Base-by-base conservation (phyloP, 2,113 vertebrate genomes). In the Proteles cristata region DNA sequence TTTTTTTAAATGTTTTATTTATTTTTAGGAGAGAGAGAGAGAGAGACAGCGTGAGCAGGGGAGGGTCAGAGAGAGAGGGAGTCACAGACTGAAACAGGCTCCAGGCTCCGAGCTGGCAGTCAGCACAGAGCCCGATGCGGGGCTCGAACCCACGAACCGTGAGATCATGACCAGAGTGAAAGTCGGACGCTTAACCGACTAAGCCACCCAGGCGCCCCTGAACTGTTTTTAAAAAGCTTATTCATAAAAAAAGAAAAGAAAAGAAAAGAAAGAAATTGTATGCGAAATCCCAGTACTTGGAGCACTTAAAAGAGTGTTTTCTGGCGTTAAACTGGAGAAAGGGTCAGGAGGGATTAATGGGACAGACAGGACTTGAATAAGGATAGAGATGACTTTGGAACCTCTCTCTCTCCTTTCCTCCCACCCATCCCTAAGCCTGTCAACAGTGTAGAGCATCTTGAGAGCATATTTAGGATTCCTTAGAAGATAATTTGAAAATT, bases 401-500 rank as follows among this genome's bases (percentile, higher is more conserved):
- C 21, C 50, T 92, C 55, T 93, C 7, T 63, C 45, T 93, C 58
- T 55, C 84, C 11, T 90, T 65, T 74, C 63, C 14, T n/a, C 26
- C 71, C 28, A 91, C 39, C 23, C 17, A 87, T 69, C 33, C 63
- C 28, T 16, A 95, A 87, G 45, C 25, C n/a, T 48, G 11, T 79
- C 45, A 79, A 77, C 23, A 79, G 53, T 92, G 26, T 90, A 88
- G 68, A 95, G 90, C 11, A 97, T 97, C 50, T 96, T 96, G 33
- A 79, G 6, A 89, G 21, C 53, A 92, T 68, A 95, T 74, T 96
- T 94, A 92, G 50, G 23, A 92, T 93, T 95, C 71, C n/a, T 95
- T 97, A 31, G 58, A 96, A 95, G 28, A 90, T 81, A 96, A 90
- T 94, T 97, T 96, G 43, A 87, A 97, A 97, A 85, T 93, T 92